phyloP scores from a whole-genome alignment of 2,888 invertebrate genomes.

The Stenodema calcarata region DNA sequence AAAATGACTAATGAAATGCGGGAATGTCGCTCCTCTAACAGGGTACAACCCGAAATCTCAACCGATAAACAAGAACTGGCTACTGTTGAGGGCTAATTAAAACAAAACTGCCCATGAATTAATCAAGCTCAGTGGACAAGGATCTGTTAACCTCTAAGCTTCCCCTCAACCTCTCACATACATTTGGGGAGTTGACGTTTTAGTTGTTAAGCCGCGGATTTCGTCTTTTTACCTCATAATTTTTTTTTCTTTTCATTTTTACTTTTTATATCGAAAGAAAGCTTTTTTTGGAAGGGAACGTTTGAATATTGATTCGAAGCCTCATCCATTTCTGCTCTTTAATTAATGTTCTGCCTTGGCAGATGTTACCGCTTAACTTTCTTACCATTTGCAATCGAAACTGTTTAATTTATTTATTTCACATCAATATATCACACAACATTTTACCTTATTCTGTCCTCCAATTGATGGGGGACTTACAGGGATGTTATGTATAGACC shows the following conservation, averaged over 20 bases:
- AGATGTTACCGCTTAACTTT: too few species aligned
- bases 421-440: too few species aligned
- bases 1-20: constrained; percentile 49
- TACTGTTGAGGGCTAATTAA: constrained; percentile 50
- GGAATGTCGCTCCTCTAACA: constrained; percentile 40
- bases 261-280: too few species aligned
- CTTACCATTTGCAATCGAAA: too few species aligned
- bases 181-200: not conserved
- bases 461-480: too few species aligned
- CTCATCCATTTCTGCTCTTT: too few species aligned
- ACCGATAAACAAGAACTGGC: constrained; percentile 42
- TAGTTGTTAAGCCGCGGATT: not conserved
- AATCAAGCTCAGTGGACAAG: constrained; percentile 40
- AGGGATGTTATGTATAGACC: too few species aligned
- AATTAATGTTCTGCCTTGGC: too few species aligned
- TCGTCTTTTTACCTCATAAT: not conserved
- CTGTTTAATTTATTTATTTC: too few species aligned
- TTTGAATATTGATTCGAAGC: too few species aligned
- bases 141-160: constrained; percentile 27
- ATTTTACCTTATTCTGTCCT: too few species aligned
- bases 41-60: constrained; percentile 42
- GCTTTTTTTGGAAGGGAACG: too few species aligned
- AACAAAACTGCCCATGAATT: constrained; percentile 50
- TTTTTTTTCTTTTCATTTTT: not conserved
- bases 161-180: not conserved